Conservation (phyloP, 2,797 vertebrate species). For the Channallabes apus region DNA sequence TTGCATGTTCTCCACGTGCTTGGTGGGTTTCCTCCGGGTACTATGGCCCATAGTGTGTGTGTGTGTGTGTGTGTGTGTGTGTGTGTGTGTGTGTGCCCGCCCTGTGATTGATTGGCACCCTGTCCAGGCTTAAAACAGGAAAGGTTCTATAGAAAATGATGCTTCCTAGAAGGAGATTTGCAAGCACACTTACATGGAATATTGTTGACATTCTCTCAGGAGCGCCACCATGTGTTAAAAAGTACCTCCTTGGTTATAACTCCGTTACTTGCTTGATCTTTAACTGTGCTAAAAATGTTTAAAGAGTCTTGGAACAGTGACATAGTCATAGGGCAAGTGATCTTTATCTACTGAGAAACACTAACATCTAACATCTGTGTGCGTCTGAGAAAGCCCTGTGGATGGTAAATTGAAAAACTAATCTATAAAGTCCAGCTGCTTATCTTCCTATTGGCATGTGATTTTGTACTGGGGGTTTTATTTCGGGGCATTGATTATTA, state of each 20-base stretch:
- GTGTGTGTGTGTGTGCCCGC: too few species aligned
- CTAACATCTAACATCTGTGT: neutral
- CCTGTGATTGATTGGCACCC: too few species aligned
- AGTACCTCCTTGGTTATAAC: neutral
- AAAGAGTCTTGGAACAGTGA: neutral
- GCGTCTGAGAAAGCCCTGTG: neutral
- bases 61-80: too few species aligned
- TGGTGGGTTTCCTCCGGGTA: too few species aligned
- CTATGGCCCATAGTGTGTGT: too few species aligned
- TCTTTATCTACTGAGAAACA: neutral
- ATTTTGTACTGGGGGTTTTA: constrained; percentile 1
- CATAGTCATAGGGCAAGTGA: neutral
- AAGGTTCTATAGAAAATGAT: too few species aligned
- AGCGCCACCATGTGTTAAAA: neutral
- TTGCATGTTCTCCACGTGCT: too few species aligned
- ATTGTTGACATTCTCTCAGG: neutral
- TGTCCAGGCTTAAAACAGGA: too few species aligned
- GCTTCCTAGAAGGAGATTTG: too few species aligned
- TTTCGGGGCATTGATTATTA: constrained; percentile 10
- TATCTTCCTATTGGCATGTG: constrained; percentile 1
- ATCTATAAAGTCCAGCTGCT: constrained; percentile 14
- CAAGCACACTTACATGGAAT: too few species aligned
- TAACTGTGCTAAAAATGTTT: neutral
- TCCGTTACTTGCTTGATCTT: neutral
- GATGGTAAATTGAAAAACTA: constrained; percentile 12